These are phyloP conservation scores for Melanotaenia boesemani DNA, from an alignment of 2,797 vertebrate species.

Conservation along the genomic window DNA sequence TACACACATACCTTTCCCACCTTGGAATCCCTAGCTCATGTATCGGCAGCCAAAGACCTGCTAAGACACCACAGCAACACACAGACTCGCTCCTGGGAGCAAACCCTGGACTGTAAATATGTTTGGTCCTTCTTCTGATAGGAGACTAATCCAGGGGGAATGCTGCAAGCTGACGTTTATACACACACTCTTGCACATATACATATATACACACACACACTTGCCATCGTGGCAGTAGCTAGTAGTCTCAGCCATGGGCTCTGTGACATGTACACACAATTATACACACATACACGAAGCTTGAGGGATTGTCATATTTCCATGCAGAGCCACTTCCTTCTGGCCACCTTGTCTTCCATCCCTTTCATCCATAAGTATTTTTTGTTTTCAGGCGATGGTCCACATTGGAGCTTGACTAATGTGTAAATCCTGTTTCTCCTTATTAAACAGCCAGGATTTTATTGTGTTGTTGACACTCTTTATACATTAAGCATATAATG, in stretches of 20 bases:
- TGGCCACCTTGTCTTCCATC: conserved; percentile 32
- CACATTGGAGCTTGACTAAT: conserved; percentile 10
- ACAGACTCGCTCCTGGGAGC: conserved; percentile 78
- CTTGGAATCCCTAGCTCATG: conserved; percentile 78
- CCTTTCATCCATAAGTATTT: conserved; percentile 37
- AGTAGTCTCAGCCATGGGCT: conserved; percentile 58
- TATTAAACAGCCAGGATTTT: background rate
- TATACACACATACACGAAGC: conserved; percentile 44
- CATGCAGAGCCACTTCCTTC: conserved; percentile 54
- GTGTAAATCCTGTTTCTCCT: conserved; percentile 5
- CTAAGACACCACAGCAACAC: conserved; percentile 59
- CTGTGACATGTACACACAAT: conserved; percentile 28
- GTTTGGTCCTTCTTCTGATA: conserved; percentile 84
- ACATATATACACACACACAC: conserved; percentile 42
- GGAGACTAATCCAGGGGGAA: conserved; percentile 82
- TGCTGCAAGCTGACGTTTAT: conserved; percentile 74
- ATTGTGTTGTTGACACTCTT: background rate
- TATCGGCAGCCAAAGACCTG: conserved; percentile 79
- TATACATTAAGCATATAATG: background rate
- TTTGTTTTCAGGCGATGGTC: conserved; percentile 23
- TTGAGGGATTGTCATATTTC: conserved; percentile 70
- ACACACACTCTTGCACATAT: conserved; percentile 24
- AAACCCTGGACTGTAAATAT: conserved; percentile 84
- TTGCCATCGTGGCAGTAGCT: conserved; percentile 63
- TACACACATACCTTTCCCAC: conserved; percentile 72